A percentile compares a stretch with the other conserved stretches of the same genome.
Evolutionary conservation across 1,140 invertebrate genomes (phyloP).

Genomic region (Drosophila sp.): DNA sequence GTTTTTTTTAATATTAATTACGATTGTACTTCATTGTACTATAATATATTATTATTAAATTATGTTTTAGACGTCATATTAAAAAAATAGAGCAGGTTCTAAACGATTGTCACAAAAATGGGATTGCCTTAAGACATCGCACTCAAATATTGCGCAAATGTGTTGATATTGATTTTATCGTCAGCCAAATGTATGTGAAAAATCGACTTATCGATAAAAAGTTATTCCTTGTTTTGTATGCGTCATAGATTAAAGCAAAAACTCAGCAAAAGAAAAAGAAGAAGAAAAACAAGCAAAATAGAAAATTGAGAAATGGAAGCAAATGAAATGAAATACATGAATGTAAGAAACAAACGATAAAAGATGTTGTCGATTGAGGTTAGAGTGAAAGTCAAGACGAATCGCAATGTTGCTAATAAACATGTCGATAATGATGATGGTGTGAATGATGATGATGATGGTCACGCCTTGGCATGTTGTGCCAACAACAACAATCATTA

Average conservation of each 20-base stretch:
- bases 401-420: background rate
- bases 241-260: background rate
- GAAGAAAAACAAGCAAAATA: background rate
- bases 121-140: no score
- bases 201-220: no score
- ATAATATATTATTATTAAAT: no score
- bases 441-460: slow-evolving; percentile 1
- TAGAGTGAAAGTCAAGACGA: slow-evolving; percentile 36
- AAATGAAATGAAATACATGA: background rate
- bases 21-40: no score
- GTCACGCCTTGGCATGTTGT: slow-evolving; percentile 9
- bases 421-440: slow-evolving; percentile 3
- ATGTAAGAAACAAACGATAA: slow-evolving; percentile 20
- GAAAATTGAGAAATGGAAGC: background rate
- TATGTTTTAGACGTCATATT: no score
- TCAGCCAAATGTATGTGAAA: no score
- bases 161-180: no score
- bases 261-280: background rate
- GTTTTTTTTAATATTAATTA: no score
- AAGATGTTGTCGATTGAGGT: slow-evolving; percentile 12
- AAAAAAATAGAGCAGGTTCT: no score
- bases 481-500: slow-evolving; percentile 23
- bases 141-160: no score
- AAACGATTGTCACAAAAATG: no score
- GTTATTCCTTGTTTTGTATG: no score